phyloP scores from a whole-genome alignment of 2,888 invertebrate species.

The Plebejus anna region DNA sequence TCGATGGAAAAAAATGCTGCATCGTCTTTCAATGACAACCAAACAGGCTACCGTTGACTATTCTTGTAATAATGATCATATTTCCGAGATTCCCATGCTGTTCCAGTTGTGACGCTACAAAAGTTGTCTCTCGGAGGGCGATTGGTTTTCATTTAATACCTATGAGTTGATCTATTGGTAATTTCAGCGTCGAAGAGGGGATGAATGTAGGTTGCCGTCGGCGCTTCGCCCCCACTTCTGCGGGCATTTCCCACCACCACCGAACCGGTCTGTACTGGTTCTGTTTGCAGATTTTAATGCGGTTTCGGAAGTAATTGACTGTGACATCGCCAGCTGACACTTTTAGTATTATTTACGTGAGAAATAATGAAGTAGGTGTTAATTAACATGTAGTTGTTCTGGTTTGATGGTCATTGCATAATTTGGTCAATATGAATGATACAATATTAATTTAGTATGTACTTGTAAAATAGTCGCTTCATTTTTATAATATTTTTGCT shows the following conservation, averaged over 20 bases:
- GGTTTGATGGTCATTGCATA: neutral
- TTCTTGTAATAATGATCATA: neutral
- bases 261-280: conserved; percentile 44
- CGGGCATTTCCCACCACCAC: conserved; percentile 50
- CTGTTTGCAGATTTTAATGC: conserved; percentile 32
- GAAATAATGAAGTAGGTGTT: conserved; percentile 18
- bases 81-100: neutral
- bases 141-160: conserved; percentile 37
- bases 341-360: conserved; percentile 23
- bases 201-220: conserved; percentile 67
- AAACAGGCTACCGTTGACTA: too few species aligned
- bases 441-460: neutral
- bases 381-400: neutral
- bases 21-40: neutral
- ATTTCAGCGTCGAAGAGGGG: conserved; percentile 55
- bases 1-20: neutral
- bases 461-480: too few species aligned
- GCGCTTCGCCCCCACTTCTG: conserved; percentile 43
- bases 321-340: conserved; percentile 17
- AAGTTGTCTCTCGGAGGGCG: neutral
- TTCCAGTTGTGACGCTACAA: neutral
- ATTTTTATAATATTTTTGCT: too few species aligned
- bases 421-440: neutral
- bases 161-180: conserved; percentile 44
- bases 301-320: conserved; percentile 26